These are phyloP conservation scores for Ceratosolen solmsi DNA, from an alignment of 1,140 invertebrate genomes.

Conservation along the genomic window DNA sequence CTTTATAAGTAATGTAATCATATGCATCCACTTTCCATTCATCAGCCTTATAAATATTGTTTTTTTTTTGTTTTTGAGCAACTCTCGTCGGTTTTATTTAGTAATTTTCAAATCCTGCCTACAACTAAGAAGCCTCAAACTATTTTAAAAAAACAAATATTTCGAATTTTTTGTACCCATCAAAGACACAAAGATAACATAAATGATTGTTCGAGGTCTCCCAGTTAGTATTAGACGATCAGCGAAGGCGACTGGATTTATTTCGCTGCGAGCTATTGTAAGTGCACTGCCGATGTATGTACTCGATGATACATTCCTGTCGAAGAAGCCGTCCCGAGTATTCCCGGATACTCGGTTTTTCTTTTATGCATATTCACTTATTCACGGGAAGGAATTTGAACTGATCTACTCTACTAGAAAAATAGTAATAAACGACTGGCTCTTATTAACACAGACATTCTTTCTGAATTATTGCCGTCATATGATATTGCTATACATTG, in stretches of 20 bases:
- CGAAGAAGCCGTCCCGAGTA: not conserved
- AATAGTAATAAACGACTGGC: not conserved
- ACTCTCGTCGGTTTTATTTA: too few relatives aligned
- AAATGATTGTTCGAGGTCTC: conserved; percentile 65
- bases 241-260: conserved; percentile 52
- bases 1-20: not conserved
- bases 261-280: conserved; percentile 52
- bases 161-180: too few relatives aligned
- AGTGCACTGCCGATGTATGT: not conserved
- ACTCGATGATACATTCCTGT: not conserved
- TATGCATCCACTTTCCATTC: not conserved
- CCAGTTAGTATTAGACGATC: conserved; percentile 72
- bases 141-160: too few relatives aligned
- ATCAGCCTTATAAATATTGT: not conserved
- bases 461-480: not conserved
- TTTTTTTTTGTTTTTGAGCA: too few relatives aligned
- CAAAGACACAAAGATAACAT: not conserved
- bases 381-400: not conserved
- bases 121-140: too few relatives aligned
- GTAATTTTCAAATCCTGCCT: too few relatives aligned
- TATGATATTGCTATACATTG: not conserved
- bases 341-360: not conserved
- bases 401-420: not conserved
- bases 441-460: not conserved
- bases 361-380: not conserved